Percentiles rank a stretch among this genome's conserved stretches.
Evolutionary conservation across 1,140 invertebrate genomes (phyloP).

Genomic region (Mactra quadrangularis): DNA sequence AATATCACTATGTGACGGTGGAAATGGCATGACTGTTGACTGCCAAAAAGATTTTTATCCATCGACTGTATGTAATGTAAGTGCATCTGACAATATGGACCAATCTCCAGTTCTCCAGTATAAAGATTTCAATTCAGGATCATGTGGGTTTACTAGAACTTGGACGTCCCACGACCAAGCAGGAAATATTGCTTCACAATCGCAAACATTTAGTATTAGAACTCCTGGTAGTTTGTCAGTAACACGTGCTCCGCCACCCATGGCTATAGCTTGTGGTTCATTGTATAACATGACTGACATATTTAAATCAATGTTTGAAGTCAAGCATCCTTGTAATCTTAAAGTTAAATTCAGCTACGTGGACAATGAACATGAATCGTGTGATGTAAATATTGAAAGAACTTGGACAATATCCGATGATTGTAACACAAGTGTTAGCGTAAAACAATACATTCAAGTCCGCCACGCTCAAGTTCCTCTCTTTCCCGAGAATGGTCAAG

Average conservation of each 20-base stretch:
- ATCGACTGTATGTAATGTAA: conserved; percentile 3
- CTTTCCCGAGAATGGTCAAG: conserved; percentile 8
- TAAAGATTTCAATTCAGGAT: neutral
- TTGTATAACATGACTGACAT: conserved; percentile 5
- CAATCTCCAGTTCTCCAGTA: neutral
- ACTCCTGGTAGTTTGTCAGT: neutral
- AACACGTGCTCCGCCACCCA: neutral
- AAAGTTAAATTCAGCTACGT: neutral
- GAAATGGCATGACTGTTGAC: neutral
- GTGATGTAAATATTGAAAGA: neutral
- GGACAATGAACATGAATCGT: neutral
- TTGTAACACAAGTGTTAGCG: neutral
- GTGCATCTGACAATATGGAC: conserved; percentile 5
- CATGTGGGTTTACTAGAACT: neutral
- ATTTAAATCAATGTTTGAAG: conserved; percentile 13
- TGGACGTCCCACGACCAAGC: conserved; percentile 1
- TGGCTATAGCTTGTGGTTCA: conserved; percentile 18
- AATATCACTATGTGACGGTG: neutral
- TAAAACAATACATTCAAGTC: neutral
- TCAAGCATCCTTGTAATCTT: conserved; percentile 1
- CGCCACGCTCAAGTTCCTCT: neutral
- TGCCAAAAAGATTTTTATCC: neutral
- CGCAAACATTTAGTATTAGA: neutral
- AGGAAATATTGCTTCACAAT: neutral
- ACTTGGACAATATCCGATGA: conserved; percentile 9